Conservation (phyloP, 2,797 vertebrate species). For the Paramormyrops hopkinsi region DNA sequence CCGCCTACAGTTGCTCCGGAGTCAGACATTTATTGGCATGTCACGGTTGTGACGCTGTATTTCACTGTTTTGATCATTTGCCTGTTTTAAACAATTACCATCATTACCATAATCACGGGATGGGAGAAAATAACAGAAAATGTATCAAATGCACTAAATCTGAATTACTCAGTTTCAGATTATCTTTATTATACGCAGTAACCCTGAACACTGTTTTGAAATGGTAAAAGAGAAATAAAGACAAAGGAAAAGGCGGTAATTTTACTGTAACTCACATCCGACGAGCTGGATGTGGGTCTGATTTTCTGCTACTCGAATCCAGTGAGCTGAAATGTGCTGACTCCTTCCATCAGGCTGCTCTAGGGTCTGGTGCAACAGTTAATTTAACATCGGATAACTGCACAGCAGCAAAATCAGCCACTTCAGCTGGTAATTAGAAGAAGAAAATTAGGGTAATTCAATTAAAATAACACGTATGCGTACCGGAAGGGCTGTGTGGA, state of each 20-base stretch:
- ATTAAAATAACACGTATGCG: not conserved
- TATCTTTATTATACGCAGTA: constrained; percentile 31
- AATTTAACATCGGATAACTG: not conserved
- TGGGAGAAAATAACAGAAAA: constrained; percentile 14
- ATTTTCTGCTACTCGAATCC: constrained; percentile 48
- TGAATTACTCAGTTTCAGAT: not conserved
- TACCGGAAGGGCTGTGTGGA: not conserved
- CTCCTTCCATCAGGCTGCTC: not conserved
- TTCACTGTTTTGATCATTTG: not conserved
- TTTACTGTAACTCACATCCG: constrained; percentile 16
- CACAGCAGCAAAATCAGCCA: not conserved
- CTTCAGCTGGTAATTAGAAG: not conserved
- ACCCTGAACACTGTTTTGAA: constrained; percentile 32
- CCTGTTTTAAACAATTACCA: not conserved
- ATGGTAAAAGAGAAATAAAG: constrained; percentile 27
- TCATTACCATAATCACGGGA: not conserved
- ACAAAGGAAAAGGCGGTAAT: constrained; percentile 39
- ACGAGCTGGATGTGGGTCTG: constrained; percentile 24
- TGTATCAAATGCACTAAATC: constrained; percentile 1
- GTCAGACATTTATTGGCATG: not conserved
- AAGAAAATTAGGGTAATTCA: not conserved
- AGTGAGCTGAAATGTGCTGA: constrained; percentile 25
- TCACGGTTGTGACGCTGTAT: not conserved
- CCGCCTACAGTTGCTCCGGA: not conserved
- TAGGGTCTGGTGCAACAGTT: not conserved